These are phyloP conservation scores for Hermatobates lingyangjiaoensis DNA, from an alignment of 1,140 invertebrate species.

Conservation along the genomic window DNA sequence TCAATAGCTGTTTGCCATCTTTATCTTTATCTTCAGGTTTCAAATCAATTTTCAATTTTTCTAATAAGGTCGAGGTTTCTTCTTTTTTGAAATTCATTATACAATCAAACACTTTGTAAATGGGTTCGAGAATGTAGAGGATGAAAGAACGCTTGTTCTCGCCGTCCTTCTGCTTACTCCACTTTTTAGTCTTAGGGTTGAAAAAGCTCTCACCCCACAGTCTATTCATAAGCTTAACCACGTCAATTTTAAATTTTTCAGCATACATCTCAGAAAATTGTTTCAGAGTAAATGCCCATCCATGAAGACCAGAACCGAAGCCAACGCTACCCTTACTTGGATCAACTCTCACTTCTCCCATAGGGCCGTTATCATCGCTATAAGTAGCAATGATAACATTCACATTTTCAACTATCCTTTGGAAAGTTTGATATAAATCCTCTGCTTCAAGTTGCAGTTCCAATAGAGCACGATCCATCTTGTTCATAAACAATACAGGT, in stretches of 20 bases:
- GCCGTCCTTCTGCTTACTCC: constrained; percentile 74
- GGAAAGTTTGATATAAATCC: constrained; percentile 98
- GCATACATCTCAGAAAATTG: constrained; percentile 99
- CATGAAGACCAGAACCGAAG: constrained; percentile 97
- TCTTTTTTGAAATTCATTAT: constrained; percentile 99
- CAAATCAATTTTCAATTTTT: constrained; percentile 81
- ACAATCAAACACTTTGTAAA: constrained; percentile 94
- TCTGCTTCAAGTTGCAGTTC: constrained; percentile 90
- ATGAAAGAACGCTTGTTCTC: constrained; percentile 93
- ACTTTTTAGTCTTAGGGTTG: constrained; percentile 93
- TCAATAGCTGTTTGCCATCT: constrained; percentile 77
- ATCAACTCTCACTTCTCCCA: constrained; percentile 95
- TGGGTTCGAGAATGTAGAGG: constrained; percentile 96
- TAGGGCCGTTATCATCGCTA: constrained; percentile 87
- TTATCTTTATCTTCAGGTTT: constrained; percentile 91
- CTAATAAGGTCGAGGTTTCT: constrained; percentile 64
- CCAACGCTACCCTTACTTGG: constrained; percentile 96
- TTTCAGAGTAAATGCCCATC: constrained; percentile 99
- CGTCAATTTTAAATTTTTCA: constrained; percentile 95
- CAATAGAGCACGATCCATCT: constrained; percentile 94
- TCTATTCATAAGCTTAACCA: constrained; percentile 89
- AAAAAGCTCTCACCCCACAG: constrained; percentile 98
- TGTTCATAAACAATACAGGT: constrained; percentile 99
- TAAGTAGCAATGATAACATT: constrained; percentile 99
- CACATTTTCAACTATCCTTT: constrained; percentile 98